Conservation (phyloP, 2,113 vertebrate species). For the Enhydra lutris region DNA sequence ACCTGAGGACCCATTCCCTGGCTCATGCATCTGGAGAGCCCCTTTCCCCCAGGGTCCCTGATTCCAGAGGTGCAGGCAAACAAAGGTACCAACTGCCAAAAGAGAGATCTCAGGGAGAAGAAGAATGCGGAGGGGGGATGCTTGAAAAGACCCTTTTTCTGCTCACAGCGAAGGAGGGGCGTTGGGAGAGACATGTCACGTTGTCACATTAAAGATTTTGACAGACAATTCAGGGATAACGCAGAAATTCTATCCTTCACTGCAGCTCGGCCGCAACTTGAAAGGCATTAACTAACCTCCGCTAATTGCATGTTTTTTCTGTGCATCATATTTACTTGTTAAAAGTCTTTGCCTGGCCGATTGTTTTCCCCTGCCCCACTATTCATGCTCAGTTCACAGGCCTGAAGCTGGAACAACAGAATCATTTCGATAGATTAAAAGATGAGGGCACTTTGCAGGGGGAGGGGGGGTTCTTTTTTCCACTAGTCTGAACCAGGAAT, state of each 20-base stretch:
- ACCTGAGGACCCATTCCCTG: background rate
- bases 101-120: background rate
- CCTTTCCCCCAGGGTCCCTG: background rate
- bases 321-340: conserved; percentile 46
- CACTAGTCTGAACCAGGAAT: background rate
- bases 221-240: conserved; percentile 58
- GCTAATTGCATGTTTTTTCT: conserved; percentile 50
- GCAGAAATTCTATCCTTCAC: conserved; percentile 46
- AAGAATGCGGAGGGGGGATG: background rate
- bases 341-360: conserved; percentile 47
- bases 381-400: background rate
- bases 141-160: conserved; percentile 56
- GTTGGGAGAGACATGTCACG: conserved; percentile 45
- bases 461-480: background rate
- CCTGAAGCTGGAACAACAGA: background rate
- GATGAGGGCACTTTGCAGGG: background rate
- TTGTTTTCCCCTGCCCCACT: conserved; percentile 2
- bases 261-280: conserved; percentile 1
- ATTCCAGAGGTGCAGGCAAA: background rate
- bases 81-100: background rate
- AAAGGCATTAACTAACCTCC: conserved; percentile 57
- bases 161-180: conserved; percentile 30
- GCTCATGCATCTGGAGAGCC: background rate
- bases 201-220: conserved; percentile 67
- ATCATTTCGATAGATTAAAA: background rate